Evolutionary conservation across 1,140 invertebrate genomes (phyloP).

Genomic region (Hyphantria cunea): DNA sequence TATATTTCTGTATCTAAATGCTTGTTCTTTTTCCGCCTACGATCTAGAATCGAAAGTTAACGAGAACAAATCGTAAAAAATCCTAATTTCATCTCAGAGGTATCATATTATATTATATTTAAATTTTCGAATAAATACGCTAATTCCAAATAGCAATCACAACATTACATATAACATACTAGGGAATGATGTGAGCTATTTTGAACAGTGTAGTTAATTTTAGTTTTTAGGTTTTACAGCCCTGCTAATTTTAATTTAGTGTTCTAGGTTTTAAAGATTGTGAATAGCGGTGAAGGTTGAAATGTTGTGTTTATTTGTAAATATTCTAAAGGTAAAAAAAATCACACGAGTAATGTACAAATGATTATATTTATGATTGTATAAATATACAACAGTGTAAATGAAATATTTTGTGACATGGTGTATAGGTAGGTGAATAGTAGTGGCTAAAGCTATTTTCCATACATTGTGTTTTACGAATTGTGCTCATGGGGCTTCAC

Average conservation of each 20-base stretch:
- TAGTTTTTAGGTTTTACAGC: constrained; percentile 61
- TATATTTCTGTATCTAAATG: not conserved
- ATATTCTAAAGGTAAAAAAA: constrained; percentile 61
- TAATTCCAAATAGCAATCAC: constrained; percentile 4
- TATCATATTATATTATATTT: constrained; percentile 28
- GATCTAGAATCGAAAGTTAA: not conserved
- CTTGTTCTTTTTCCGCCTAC: constrained; percentile 4
- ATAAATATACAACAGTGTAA: constrained; percentile 66
- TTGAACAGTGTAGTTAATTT: constrained; percentile 22
- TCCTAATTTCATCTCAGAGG: constrained; percentile 32
- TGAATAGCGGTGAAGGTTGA: constrained; percentile 57
- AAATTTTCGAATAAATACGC: constrained; percentile 24
- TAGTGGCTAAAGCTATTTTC: constrained; percentile 58
- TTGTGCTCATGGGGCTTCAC: constrained; percentile 59
- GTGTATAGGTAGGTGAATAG: constrained; percentile 63
- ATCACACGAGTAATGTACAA: constrained; percentile 75
- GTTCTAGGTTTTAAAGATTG: constrained; percentile 47
- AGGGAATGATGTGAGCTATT: not conserved
- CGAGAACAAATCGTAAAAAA: not conserved
- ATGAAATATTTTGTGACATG: constrained; percentile 78
- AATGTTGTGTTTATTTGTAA: constrained; percentile 72
- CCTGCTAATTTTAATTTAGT: constrained; percentile 56
- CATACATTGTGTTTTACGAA: constrained; percentile 49
- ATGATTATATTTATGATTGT: constrained; percentile 73
- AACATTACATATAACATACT: not conserved